These are phyloP conservation scores for Scophthalmus maximus DNA, from an alignment of 2,113 vertebrate species.

Conservation along the genomic window DNA sequence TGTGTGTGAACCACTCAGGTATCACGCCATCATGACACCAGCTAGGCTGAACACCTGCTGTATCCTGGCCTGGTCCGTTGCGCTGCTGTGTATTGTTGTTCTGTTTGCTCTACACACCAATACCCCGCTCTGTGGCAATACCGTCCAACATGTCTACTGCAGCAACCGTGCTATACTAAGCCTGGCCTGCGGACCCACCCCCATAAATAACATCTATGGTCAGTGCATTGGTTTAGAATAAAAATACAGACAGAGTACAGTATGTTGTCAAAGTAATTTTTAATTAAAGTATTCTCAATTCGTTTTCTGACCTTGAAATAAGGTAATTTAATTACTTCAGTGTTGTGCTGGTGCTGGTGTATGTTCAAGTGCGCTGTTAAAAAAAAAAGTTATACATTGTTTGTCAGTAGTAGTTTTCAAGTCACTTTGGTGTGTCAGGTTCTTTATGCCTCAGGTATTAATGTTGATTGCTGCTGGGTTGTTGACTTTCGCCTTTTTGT, in stretches of 20 bases:
- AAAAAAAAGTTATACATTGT: no score
- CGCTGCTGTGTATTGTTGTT: constrained; percentile 52
- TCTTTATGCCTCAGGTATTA: no score
- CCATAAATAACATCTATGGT: constrained; percentile 63
- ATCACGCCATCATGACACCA: constrained; percentile 69
- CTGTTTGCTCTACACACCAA: constrained; percentile 63
- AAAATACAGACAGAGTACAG: neutral
- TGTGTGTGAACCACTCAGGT: constrained; percentile 71
- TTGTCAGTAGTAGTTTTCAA: no score
- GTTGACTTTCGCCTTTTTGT: no score
- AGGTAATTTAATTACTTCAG: no score
- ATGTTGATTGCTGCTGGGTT: no score
- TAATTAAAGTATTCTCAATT: no score
- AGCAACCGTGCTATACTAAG: constrained; percentile 66
- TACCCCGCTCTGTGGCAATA: constrained; percentile 51
- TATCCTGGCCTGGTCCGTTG: constrained; percentile 54
- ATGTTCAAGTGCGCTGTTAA: no score
- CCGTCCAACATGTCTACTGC: constrained; percentile 69
- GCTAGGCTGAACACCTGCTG: constrained; percentile 48
- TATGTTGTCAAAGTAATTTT: no score
- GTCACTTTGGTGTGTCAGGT: no score
- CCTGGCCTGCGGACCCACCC: constrained; percentile 64
- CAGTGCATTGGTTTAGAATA: neutral
- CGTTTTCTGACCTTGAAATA: no score
- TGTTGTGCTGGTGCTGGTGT: no score